Evolutionary conservation across 2,113 vertebrate species (phyloP), one percentile per base, ranked within the genome.

Genomic region (Embiotoca jacksoni): DNA sequence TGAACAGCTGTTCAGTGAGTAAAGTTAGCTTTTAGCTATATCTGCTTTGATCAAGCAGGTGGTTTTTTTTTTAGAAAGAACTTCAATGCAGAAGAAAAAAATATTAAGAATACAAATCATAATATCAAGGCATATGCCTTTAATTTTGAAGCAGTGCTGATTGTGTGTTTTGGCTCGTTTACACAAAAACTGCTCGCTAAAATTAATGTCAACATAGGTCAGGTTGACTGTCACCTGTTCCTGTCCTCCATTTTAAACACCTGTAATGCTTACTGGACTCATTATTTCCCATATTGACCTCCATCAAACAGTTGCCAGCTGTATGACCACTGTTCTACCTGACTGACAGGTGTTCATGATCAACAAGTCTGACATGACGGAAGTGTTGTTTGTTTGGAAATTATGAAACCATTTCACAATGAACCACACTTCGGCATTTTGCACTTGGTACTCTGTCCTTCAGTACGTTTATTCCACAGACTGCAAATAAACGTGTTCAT

Each of bases 191-290:
- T 11, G 41, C 8, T 44, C 41, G 10, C 41, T 44, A 62, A 64
- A 66, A 71, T 68, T 44, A 31, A 82, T 82, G 62, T 77, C 71
- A 75, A 30, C 46, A 36, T 74, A 66, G 65, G 58, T n/a, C 39
- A 9, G 39, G 37, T 13, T 44, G 68, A 33, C 33, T 36, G 49
- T 78, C 57, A 47, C 32, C 53, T 53, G 36, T 31, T 49, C 37
- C 65, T 54, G 33, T 71, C 1, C 31, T 67, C 14, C 53, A 39
- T 75, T 41, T 57, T 31, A 76, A 49, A 37, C 36, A 32, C 37
- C 33, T 64, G 44, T 60, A 46, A 52, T 32, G 7, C 16, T 50
- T 41, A 10, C 16, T 15, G 30, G 23, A 35, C 52, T 58, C 15
- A 55, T 44, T 14, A 46, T n/a, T 37, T 32, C 37, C 33, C 1